Percentiles rank a stretch among this genome's conserved stretches.
Conservation (phyloP, 2,888 invertebrate species). For the Sarcophaga variegata region DNA sequence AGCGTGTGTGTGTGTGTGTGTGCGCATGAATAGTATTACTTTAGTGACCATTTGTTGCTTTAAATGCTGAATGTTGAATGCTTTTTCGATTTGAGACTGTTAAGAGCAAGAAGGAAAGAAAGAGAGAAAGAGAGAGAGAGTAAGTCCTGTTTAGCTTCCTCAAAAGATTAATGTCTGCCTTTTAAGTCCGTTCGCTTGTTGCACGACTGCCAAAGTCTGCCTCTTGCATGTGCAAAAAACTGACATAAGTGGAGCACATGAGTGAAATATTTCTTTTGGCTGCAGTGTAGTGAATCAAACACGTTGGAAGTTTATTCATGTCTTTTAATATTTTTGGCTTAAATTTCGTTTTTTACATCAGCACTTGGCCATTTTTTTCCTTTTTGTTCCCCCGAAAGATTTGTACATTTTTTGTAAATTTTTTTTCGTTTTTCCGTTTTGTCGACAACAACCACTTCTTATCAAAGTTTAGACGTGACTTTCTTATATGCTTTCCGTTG, state of each 20-base stretch:
- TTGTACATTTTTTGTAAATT: slow-evolving; percentile 14
- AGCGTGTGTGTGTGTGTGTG: not conserved
- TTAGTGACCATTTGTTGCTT: slow-evolving; percentile 33
- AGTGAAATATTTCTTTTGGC: slow-evolving; percentile 26
- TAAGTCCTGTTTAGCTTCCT: slow-evolving; percentile 9
- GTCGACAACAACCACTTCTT: slow-evolving; percentile 31
- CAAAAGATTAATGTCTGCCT: slow-evolving; percentile 64
- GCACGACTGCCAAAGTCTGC: slow-evolving; percentile 41
- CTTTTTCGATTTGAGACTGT: not conserved
- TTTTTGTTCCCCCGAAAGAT: not conserved
- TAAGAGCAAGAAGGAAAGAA: not conserved
- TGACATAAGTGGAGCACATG: slow-evolving; percentile 62
- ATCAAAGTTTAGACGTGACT: slow-evolving; percentile 45
- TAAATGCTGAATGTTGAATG: slow-evolving; percentile 6
- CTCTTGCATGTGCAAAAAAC: not conserved
- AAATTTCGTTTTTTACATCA: slow-evolving; percentile 7
- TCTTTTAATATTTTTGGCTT: slow-evolving; percentile 38
- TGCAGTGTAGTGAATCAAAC: slow-evolving; percentile 20
- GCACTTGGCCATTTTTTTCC: slow-evolving; percentile 10
- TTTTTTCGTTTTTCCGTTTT: not conserved
- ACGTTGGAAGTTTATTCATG: slow-evolving; percentile 66
- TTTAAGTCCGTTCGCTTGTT: slow-evolving; percentile 64
- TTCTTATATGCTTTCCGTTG: slow-evolving; percentile 60
- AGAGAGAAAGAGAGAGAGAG: no score
- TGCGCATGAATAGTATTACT: not conserved